Conservation (phyloP, 2,113 vertebrate genomes). For the Embiotoca jacksoni region DNA sequence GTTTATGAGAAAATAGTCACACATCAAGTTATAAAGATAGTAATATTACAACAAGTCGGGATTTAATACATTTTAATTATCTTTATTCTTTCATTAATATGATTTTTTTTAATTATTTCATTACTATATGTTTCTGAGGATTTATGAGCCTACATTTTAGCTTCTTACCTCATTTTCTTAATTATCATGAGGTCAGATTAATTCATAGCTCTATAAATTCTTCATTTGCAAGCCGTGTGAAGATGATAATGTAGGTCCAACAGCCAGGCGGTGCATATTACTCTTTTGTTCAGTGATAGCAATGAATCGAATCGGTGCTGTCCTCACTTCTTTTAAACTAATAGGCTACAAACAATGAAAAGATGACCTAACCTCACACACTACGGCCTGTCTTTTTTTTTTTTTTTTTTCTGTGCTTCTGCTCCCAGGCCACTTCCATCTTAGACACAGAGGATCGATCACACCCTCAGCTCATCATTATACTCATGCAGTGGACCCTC, state of each 20-base stretch:
- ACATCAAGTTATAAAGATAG: too few relatives aligned
- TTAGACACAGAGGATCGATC: conserved; percentile 37
- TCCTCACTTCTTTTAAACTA: conserved; percentile 8
- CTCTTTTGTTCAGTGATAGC: conserved; percentile 4
- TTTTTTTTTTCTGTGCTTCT: conserved; percentile 16
- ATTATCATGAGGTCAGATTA: not conserved
- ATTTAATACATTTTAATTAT: too few relatives aligned
- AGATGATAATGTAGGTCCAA: not conserved
- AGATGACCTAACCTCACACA: conserved; percentile 15
- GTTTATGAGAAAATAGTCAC: not conserved
- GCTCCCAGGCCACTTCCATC: conserved; percentile 10
- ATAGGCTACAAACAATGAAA: conserved; percentile 22
- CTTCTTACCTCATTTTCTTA: not conserved
- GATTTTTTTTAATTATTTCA: too few relatives aligned
- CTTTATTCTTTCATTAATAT: too few relatives aligned
- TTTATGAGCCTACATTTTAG: too few relatives aligned
- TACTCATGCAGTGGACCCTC: conserved; percentile 36
- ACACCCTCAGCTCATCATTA: conserved; percentile 43
- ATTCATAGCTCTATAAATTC: not conserved
- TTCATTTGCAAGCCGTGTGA: conserved; percentile 1
- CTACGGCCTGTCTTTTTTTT: conserved; percentile 23
- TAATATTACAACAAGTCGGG: too few relatives aligned
- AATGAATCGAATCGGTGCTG: conserved; percentile 4
- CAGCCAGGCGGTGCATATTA: not conserved
- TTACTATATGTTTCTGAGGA: too few relatives aligned